Base-by-base conservation (phyloP, 1,140 invertebrate species). In the Andricus grossulariae region DNA sequence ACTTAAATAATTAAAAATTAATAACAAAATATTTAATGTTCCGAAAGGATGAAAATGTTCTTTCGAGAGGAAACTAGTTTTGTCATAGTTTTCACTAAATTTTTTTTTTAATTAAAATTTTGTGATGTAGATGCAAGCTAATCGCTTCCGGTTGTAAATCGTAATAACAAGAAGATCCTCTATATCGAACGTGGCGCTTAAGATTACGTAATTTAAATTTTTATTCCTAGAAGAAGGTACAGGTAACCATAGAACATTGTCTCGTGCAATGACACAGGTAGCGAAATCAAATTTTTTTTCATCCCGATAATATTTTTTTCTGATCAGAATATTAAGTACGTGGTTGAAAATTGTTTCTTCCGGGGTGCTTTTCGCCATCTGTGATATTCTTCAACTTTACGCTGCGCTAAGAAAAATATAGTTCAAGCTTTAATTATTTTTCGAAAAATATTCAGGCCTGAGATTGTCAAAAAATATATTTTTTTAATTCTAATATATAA, bases 241-340 rank as follows among this genome's bases (percentile, higher is more conserved):
- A 75, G 66, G 73, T 78, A 75, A 78, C 39, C 77, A 49, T 66
- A 75, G 75, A 76, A 75, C 75, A 78, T 78, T 78, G 77, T 78
- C 77, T 45, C 73, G 70, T 19, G 45, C 74, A 74, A 51, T 13
- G n/a, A 55, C 60, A 77, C 52, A 72, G 72, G 72, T 72, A 70
- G 77, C 75, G 72, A 73, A 79, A 79, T 72, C 72, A 6, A 11
- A 72, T 57, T 21, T 32, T 39, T 16, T 66, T 39, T 5, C 10
- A 70, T 19, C 50, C 76, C 71, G 18, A 45, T 18, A 55, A 32
- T 54, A 32, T 76, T 16, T 21, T n/a, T n/a, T 15, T 13, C 45
- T 75, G 39, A 60, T 55, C 54, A n/a, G 18, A 21, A 55, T 45
- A 45, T 55, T 66, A 66, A 66, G 25, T 66, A 66, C 60, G 39